Base-by-base conservation (phyloP, 2,797 vertebrate genomes). In the Peromyscus attwateri region DNA sequence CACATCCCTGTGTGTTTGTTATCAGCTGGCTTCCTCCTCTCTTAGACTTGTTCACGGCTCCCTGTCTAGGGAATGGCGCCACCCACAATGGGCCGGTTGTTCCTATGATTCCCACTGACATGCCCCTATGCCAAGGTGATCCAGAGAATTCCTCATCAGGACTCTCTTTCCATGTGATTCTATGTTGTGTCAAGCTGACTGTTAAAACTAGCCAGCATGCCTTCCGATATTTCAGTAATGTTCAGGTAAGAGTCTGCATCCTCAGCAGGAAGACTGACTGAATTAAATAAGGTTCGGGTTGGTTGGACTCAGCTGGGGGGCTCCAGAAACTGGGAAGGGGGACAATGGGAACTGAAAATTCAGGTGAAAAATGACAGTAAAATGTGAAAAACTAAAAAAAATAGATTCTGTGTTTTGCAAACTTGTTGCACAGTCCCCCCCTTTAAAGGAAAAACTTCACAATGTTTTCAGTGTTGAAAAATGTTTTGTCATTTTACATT, bases 401-500 rank as follows among this genome's bases (percentile, higher is more conserved):
- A 40, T 55, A 70, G 46, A 19, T 55, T 71, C 29, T 68, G 7
- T 52, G 21, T 66, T 92, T 94, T 94, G 6, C 21, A 95, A 94
- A 60, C 31, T 71, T 43, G 13, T 76, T 77, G 16, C 85, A 73
- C 52, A 37, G 10, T 64, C 40, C 31, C 40, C 31, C 37, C 40
- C 40, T 40, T 76, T 52, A 92, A 92, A 94, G 60, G 25, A 87
- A 95, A 80, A 43, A 62, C 21, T 25, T 71, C 14, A 89, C 25
- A 90, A 34, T 3, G 93, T 73, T 84, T 94, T 94, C 23, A 60
- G 55, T 62, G 7, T 73, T 62, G 71, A 95, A 52, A 95, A 88
- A 40, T 76, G 49, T 66, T 96, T 71, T 31, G 66, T 79, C 34
- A 77, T 93, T 93, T 92, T 90, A 92, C 91, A 68, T 68, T 37